Conservation (phyloP, 2,888 invertebrate species). For the Cactoblastis cactorum region DNA sequence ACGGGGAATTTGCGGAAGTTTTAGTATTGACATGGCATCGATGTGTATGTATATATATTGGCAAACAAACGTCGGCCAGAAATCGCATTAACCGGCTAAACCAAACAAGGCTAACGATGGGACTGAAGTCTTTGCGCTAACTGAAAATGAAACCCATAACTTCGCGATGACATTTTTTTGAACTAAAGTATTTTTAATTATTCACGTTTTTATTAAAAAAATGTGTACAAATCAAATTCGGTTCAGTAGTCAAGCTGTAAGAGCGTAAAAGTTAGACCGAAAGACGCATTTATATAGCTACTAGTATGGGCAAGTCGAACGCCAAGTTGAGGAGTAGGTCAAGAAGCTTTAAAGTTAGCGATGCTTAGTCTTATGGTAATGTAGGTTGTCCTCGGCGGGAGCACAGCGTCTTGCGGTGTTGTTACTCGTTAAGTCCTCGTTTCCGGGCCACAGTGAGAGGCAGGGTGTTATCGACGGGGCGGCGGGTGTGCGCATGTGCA, state of each 20-base stretch:
- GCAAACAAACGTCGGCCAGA: not conserved
- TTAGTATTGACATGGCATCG: constrained; percentile 10
- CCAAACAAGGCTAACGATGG: not conserved
- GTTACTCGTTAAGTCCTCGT: constrained; percentile 68
- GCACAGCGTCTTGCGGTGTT: constrained; percentile 58
- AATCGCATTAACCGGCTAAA: not conserved
- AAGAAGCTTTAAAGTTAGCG: constrained; percentile 1
- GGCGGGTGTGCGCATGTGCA: constrained; percentile 67
- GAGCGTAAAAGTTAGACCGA: too few relatives aligned
- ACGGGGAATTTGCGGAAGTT: constrained; percentile 6
- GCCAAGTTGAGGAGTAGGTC: not conserved
- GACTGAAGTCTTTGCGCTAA: not conserved
- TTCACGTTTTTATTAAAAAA: too few relatives aligned
- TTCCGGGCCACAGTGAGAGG: constrained; percentile 72
- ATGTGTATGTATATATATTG: not conserved
- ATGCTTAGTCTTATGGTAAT: constrained; percentile 17
- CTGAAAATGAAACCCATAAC: not conserved
- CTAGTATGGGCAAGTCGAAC: too few relatives aligned
- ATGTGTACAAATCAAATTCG: too few relatives aligned
- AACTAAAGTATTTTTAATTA: too few relatives aligned
- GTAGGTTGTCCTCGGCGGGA: constrained; percentile 22
- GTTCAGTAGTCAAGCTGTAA: too few relatives aligned
- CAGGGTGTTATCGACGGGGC: constrained; percentile 70
- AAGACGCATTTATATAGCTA: too few relatives aligned
- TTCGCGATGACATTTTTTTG: too few relatives aligned